A percentile compares a stretch with the other conserved stretches of the same genome.
Evolutionary conservation across 2,113 vertebrate genomes (phyloP).

Genomic region (Syngnathus scovelli): DNA sequence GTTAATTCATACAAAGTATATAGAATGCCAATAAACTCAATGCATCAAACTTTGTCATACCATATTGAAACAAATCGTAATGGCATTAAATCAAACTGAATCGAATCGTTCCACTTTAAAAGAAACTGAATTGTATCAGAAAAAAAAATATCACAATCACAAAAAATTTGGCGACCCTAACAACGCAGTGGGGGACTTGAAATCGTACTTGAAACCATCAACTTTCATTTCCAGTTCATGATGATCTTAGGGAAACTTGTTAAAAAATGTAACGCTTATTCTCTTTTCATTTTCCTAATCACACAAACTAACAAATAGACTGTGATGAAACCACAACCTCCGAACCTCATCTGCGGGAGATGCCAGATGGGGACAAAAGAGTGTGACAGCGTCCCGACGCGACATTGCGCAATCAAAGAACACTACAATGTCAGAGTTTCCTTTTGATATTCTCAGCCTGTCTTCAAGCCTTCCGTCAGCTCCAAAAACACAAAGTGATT

Average conservation of each 20-base stretch:
- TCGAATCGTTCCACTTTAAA: too few relatives aligned
- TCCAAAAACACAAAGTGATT: conserved; percentile 19
- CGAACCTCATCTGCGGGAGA: not conserved
- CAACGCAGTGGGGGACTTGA: not conserved
- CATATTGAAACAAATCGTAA: too few relatives aligned
- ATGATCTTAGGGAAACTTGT: not conserved
- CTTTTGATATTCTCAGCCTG: conserved; percentile 35
- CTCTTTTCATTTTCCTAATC: not conserved
- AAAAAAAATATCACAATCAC: too few relatives aligned
- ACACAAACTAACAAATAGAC: not conserved
- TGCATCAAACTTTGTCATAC: not conserved
- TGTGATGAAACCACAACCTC: not conserved
- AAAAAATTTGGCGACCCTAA: not conserved
- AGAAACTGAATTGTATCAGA: too few relatives aligned
- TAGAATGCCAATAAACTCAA: not conserved
- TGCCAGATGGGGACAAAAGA: conserved; percentile 7
- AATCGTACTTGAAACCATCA: not conserved
- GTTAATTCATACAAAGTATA: too few relatives aligned
- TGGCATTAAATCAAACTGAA: too few relatives aligned
- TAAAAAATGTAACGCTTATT: not conserved
- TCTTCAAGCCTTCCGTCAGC: conserved; percentile 6
- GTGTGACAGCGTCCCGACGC: conserved; percentile 12
- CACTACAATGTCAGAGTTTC: conserved; percentile 34
- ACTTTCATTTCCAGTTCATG: not conserved
- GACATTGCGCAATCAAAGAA: conserved; percentile 21